phyloP scores from a whole-genome alignment of 2,888 invertebrate species.

The Tipula confusa region DNA sequence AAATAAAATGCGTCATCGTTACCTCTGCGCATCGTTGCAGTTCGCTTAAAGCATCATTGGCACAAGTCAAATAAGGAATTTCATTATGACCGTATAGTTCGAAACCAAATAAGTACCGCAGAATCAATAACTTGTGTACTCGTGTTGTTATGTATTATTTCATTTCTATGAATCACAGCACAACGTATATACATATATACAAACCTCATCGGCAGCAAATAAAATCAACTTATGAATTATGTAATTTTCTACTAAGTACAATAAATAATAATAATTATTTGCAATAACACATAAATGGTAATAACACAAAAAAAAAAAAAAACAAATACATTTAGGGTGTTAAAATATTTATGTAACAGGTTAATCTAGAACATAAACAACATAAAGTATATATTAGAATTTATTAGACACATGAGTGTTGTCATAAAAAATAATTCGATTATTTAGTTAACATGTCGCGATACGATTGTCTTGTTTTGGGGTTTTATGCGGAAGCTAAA shows the following conservation, averaged over 20 bases:
- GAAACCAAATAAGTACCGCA: not conserved
- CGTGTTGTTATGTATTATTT: too few species aligned
- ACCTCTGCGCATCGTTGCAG: not conserved
- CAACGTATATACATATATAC: not conserved
- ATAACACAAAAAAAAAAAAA: not conserved
- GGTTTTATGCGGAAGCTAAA: too few species aligned
- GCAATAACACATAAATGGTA: not conserved
- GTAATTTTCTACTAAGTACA: not conserved
- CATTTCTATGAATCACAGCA: not conserved
- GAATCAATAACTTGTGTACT: too few species aligned
- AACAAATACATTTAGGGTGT: not conserved
- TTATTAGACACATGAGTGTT: not conserved
- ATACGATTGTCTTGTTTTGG: too few species aligned
- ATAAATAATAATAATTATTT: not conserved
- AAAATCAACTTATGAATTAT: not conserved
- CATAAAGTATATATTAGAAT: not conserved
- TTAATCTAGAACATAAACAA: not conserved
- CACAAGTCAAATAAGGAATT: not conserved
- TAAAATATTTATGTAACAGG: conserved; percentile 3
- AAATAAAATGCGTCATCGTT: not conserved
- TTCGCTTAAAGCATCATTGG: not conserved
- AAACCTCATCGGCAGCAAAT: not conserved
- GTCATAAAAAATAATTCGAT: not conserved
- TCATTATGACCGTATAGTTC: not conserved
- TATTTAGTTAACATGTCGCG: too few species aligned